phyloP scores from a whole-genome alignment of 2,113 vertebrate genomes.

The Myrmecophaga tridactyla region DNA sequence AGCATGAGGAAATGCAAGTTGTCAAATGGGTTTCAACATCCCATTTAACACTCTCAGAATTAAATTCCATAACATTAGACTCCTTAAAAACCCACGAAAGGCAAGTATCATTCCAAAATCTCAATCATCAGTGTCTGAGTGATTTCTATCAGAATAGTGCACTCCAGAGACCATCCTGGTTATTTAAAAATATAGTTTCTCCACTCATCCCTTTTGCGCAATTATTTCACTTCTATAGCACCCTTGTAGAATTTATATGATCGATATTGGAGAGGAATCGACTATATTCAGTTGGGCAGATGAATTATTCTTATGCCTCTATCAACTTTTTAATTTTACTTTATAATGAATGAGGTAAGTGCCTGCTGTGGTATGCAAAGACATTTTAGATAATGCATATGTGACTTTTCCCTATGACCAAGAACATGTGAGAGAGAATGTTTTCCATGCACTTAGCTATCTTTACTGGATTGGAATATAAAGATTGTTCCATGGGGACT shows the following conservation, averaged over 20 bases:
- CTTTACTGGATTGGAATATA: neutral
- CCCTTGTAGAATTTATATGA: neutral
- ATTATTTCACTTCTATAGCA: neutral
- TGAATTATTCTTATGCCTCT: neutral
- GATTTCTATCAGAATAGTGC: constrained; percentile 1
- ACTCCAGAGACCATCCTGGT: neutral
- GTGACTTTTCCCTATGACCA: neutral
- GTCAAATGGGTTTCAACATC: neutral
- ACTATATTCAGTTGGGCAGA: neutral
- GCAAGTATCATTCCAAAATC: constrained; percentile 2
- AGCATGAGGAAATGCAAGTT: neutral
- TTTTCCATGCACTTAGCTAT: neutral
- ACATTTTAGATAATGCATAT: neutral
- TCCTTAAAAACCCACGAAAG: constrained; percentile 6
- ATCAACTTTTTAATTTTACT: neutral
- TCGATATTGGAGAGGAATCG: neutral
- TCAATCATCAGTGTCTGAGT: constrained; percentile 29
- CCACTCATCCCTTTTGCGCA: neutral
- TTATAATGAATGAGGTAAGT: neutral
- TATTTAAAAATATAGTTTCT: constrained; percentile 55
- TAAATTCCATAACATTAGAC: neutral
- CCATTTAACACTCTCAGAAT: neutral
- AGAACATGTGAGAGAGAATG: neutral
- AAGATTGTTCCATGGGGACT: neutral
- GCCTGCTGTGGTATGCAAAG: neutral